Base-by-base conservation (phyloP, 2,113 vertebrate genomes). In the Procavia capensis region DNA sequence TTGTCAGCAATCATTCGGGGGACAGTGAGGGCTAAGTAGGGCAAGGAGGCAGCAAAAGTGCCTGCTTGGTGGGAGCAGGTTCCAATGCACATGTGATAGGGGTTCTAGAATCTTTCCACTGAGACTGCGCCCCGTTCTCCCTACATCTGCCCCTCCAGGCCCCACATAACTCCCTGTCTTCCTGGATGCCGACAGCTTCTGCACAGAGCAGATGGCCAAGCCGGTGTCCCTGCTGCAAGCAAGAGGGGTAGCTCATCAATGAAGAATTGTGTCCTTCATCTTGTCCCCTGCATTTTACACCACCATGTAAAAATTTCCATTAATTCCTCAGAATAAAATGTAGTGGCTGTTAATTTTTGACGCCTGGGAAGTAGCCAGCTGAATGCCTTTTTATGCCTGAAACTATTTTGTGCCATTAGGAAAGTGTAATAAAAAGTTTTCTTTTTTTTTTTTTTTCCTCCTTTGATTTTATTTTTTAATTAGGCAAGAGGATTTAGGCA, bases 251-350 rank as follows among this genome's bases (percentile, higher is more conserved):
- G 29, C 72, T 59, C 41, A 45, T 75, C 85, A 31, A 0, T 50
- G 90, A 96, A 80, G 92, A 95, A 78, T 79, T 6, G 3, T 93
- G 94, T 34, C 97, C 96, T 93, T 97, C 90, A 93, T 81, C 50
- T 34, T 66, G 88, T 96, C 92, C 96, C 92, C 91, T 92, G 76
- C 34, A 31, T 96, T 97, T 96, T 93, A 96, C 34, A 2, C 88
- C 93, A 85, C 88, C 57, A 14, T 83, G 95, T 96, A 97, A 97
- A 97, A 91, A 29, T 92, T 95, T 70, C 93, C 96, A 96, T 96
- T 97, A 97, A 96, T 97, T 98, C 96, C 59, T 82, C n/a, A 0
- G 95, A 94, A 96, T 98, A 97, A 97, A 96, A 98, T 96, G 92
- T 95, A 88, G 88, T 95, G 92, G 93, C 89, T 86, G 72, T 97